Base-by-base conservation (phyloP, 2,797 vertebrate species). In the Amniataba percoides region DNA sequence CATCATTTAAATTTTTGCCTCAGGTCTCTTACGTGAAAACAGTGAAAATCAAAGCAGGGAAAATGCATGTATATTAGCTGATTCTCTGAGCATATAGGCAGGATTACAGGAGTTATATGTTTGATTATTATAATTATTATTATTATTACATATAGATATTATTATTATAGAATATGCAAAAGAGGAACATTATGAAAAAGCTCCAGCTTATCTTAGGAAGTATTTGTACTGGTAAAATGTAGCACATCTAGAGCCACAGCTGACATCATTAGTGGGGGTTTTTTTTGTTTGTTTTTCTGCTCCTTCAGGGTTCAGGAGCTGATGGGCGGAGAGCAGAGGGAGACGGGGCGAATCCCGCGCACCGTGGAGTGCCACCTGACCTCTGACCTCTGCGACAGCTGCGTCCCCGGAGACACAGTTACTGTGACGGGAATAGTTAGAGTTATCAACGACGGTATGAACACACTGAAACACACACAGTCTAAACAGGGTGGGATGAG, bases 301-400 rank as follows among this genome's bases (percentile, higher is more conserved):
- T 19, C 19, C 77, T 12, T 67, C 90, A 99, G 98, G 92, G 94
- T 99, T 81, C 98, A 99, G 93, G 98, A 99, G 90, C 80, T 97
- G 69, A 97, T 97, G 90, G 94, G 95, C 0, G 98, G 97, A 3
- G 97, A 99, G 81, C 97, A 98, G 80, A 93, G 95, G 81, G 98
- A 99, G 92, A 95, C 97, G 0, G 98, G 98, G 18, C 95, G 98
- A 67, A 99, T 99, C 85, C 98, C 98, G 1, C 96, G 98, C 61
- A 98, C 97, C 0, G 96, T 99, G 0, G 98, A 99, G 81, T 99
- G 97, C 90, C 97, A 99, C 62, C 95, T 99, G 82, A 92, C 95
- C 66, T 95, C 98, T 3, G 98, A 99, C 75, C 96, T 99, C 7
- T 98, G 98, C 76, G 98, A 99, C 92, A 98, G 97, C 92, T 97